Percentiles rank a stretch among this genome's conserved stretches.
phyloP scores from a whole-genome alignment of 2,888 invertebrate genomes.

The Koerneria pararmatus region DNA sequence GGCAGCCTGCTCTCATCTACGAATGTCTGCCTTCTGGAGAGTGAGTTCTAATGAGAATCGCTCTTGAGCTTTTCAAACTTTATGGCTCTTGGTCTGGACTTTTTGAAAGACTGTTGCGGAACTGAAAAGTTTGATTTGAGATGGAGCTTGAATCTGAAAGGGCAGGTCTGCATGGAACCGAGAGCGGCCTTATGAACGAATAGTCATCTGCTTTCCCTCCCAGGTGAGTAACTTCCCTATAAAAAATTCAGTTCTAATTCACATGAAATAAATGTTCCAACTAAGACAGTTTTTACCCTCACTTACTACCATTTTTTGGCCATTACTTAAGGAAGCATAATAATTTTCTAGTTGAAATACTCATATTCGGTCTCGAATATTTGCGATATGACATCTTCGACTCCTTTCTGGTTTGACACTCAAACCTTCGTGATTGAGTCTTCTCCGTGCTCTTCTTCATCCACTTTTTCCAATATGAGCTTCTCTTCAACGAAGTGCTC shows the following conservation, averaged over 20 bases:
- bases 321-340: neutral
- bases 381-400: neutral
- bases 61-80: too few relatives aligned
- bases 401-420: conserved; percentile 4
- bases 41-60: too few relatives aligned
- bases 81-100: too few relatives aligned
- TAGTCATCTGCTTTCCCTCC: too few relatives aligned
- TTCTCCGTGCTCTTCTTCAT: conserved; percentile 20
- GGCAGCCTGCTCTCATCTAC: conserved; percentile 20
- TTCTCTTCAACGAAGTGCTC: conserved; percentile 6
- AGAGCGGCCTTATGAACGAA: too few relatives aligned
- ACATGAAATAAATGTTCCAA: too few relatives aligned
- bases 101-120: too few relatives aligned
- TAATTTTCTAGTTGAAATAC: conserved; percentile 1
- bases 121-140: neutral
- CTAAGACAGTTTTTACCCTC: too few relatives aligned
- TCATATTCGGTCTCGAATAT: conserved; percentile 19
- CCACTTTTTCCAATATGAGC: conserved; percentile 19
- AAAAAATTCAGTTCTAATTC: too few relatives aligned
- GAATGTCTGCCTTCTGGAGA: conserved; percentile 23
- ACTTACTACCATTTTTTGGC: too few relatives aligned
- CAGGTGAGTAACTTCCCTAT: too few relatives aligned
- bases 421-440: conserved; percentile 18
- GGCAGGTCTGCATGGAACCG: conserved; percentile 21
- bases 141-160: conserved; percentile 17